These are phyloP conservation scores for Clostera curtula DNA, from an alignment of 2,888 invertebrate genomes.

Conservation along the genomic window DNA sequence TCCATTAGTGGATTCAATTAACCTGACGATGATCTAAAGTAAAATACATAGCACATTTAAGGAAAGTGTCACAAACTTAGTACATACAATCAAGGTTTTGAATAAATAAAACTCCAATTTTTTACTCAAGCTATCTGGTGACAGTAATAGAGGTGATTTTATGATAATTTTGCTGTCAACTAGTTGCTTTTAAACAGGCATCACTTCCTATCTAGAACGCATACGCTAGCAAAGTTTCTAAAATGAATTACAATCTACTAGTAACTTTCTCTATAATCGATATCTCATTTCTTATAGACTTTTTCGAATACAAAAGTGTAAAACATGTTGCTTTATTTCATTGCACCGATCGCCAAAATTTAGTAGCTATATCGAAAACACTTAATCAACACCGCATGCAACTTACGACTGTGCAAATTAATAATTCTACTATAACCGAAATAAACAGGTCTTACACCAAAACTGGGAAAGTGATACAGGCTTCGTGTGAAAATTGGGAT, in stretches of 20 bases:
- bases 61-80: too few relatives aligned
- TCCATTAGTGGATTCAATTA: too few relatives aligned
- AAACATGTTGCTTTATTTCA: constrained; percentile 35
- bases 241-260: constrained; percentile 16
- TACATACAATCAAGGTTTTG: too few relatives aligned
- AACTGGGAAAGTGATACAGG: constrained; percentile 42
- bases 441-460: constrained; percentile 22
- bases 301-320: constrained; percentile 45
- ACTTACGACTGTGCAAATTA: constrained; percentile 15
- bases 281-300: constrained; percentile 30
- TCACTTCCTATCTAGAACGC: background rate
- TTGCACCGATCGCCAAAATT: constrained; percentile 28
- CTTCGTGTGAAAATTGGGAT: constrained; percentile 47
- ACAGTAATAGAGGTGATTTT: constrained; percentile 35
- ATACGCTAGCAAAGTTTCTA: constrained; percentile 9
- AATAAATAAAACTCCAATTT: constrained; percentile 6
- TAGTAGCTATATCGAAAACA: constrained; percentile 27
- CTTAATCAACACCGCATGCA: constrained; percentile 29
- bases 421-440: too few relatives aligned
- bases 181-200: background rate
- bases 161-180: constrained; percentile 37
- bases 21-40: too few relatives aligned
- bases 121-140: constrained; percentile 27
- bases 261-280: constrained; percentile 16
- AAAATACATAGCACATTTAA: background rate